Evolutionary conservation across 1,140 invertebrate genomes (phyloP), one percentile per base, ranked within the genome.

Genomic region (Melipona quadrifasciata): DNA sequence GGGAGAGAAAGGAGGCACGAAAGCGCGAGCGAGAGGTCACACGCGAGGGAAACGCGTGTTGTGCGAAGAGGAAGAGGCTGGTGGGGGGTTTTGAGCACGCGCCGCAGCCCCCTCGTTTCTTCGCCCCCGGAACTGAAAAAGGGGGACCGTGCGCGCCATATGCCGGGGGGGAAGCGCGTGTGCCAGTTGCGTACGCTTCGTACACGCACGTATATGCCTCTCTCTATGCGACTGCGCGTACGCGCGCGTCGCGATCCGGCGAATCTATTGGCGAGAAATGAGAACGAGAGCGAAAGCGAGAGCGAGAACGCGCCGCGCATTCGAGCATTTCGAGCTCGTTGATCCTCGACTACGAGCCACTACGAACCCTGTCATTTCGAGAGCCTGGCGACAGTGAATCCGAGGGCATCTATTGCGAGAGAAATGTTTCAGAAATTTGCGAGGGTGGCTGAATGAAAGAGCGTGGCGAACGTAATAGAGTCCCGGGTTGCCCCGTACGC

Each of bases 51-150:
- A 86, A 72, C 82, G 85, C 76, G 81, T 64, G 67, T 79, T 79
- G 75, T 61, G 47, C 65, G 65, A 86, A 70, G 86, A 85, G 85
- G n/a, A 82, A 85, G 61, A 67, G 65, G 47, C 39, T 90, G 87
- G 92, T 92, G 93, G 93, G 93, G 31, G 92, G 93, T 91, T 91
- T 89, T 87, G 92, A 94, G 94, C 94, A 95, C 94, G 94, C 94
- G 94, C 94, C 94, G 92, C 90, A 92, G 91, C 91, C 92, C 92
- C 91, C 90, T 88, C 86, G 89, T 90, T 90, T 90, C 91, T 87
- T 91, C 86, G 91, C 87, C 85, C 88, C 84, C 84, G 88, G 91
- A 91, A 92, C 85, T 92, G 90, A 91, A 92, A 31, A 87, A 89
- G 92, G 87, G 90, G 87, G 90, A 89, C 87, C 89, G 67, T 86